These are phyloP conservation scores for Ophioninae sp. DNA, from an alignment of 2,888 invertebrate species.

Conservation along the genomic window DNA sequence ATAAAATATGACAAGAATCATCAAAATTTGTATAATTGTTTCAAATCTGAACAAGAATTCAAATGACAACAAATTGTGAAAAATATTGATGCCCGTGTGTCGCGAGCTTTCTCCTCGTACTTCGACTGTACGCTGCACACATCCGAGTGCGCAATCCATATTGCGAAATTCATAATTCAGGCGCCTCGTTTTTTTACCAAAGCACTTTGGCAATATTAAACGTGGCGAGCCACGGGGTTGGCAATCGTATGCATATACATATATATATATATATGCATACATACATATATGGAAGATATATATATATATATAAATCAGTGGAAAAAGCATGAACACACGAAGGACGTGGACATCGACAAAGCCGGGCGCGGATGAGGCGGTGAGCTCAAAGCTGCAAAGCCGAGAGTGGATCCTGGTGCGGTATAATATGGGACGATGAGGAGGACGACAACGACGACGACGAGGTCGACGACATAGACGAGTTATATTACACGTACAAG, in stretches of 20 bases:
- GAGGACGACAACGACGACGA: no score
- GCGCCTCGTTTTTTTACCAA: conserved; percentile 72
- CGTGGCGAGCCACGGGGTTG: conserved; percentile 68
- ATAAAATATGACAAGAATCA: no score
- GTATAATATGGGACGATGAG: no score
- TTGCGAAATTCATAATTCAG: conserved; percentile 76
- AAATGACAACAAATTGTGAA: no score
- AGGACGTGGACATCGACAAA: conserved; percentile 73
- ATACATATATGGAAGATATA: no score
- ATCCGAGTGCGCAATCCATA: conserved; percentile 56
- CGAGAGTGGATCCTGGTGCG: neutral
- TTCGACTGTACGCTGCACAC: no score
- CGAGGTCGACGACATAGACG: no score
- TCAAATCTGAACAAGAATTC: no score
- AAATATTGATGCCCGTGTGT: no score
- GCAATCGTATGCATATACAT: conserved; percentile 16
- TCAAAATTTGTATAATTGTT: no score
- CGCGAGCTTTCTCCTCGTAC: no score
- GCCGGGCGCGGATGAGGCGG: conserved; percentile 58
- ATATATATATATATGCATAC: no score
- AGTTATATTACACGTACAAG: conserved; percentile 24
- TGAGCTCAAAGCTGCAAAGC: conserved; percentile 75
- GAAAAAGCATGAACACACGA: conserved; percentile 22
- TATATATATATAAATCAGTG: neutral
- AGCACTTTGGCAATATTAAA: conserved; percentile 80